Evolutionary conservation across 2,888 invertebrate species (phyloP), one percentile per base, ranked within the genome.

Genomic region (Apoderus coryli): DNA sequence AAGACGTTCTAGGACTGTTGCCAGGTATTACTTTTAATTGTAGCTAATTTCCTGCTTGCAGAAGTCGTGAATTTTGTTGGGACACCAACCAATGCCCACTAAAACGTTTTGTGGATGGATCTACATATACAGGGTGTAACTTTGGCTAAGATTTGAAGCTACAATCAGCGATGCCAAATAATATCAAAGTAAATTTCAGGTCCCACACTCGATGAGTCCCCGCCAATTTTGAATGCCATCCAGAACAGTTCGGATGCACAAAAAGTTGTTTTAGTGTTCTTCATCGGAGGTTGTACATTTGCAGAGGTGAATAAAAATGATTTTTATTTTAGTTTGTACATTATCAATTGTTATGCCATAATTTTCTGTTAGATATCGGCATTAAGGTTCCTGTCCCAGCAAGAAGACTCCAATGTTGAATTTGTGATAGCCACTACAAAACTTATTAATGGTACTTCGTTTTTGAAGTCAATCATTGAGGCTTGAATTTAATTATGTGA

Each of bases 201-300:
- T 1, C 79, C 77, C 1, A 69, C 72, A 2, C 56, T 76, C 16
- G 76, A 76, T 46, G 75, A 75, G 45, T 65, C 70, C 1, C 73
- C 72, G 6, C 27, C 43, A 11, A 37, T 49, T 7, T 37, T 44
- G 48, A 31, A 50, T 51, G 24, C 49, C 53, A 29, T 41, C 49
- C 60, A 1, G 11, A 48, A 59, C 24, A 48, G 45, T 33, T 37
- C 47, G 2, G 72, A 78, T 42, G 65, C 67, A 22, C 69, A 76
- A 1, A 65, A 67, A 41, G 77, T 89, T 3, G 76, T 92, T 5
- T 62, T 96, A 1, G 88, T 98, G 1, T 89, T 93, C 57, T 93
- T 95, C 53, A 76, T 98, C 10, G 98, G 98, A 3, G 98, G 98
- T 0, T 88, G 93, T 52, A 98, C 96, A 0, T 89, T 79, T 60